These are phyloP conservation scores for Urocynchramus pylzowi DNA, from an alignment of 2,113 vertebrate species.

Conservation along the genomic window DNA sequence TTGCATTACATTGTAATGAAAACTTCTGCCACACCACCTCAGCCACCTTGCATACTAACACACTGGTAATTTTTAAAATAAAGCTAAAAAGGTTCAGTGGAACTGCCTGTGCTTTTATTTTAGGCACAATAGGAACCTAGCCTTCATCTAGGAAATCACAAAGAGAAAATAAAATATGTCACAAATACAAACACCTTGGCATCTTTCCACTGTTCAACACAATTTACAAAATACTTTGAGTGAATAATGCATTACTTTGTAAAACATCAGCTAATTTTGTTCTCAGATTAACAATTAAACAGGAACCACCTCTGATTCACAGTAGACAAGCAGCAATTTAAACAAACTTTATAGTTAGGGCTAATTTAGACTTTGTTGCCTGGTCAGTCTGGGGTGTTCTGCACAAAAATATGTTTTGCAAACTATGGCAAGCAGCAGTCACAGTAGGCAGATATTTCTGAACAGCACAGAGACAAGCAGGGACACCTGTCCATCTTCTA, in stretches of 20 bases:
- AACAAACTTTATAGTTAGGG: background rate
- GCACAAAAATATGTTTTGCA: background rate
- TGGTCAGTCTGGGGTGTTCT: background rate
- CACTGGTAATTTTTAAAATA: background rate
- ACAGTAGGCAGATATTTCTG: background rate
- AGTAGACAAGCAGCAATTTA: background rate
- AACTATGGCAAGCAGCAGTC: background rate
- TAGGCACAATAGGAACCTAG: background rate
- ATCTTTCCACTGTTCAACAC: background rate
- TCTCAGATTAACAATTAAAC: background rate
- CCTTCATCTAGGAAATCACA: background rate
- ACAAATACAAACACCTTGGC: background rate
- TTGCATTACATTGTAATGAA: background rate
- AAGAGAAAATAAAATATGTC: background rate
- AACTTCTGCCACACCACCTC: background rate
- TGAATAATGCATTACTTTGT: background rate
- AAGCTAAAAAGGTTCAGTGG: background rate
- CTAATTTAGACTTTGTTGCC: background rate
- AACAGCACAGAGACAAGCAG: background rate
- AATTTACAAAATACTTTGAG: background rate
- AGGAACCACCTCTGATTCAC: background rate
- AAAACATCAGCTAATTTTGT: background rate
- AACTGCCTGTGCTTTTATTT: background rate
- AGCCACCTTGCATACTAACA: background rate
- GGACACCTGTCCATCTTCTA: background rate